Conservation (phyloP, 2,888 invertebrate species). For the Perdita meconis region DNA sequence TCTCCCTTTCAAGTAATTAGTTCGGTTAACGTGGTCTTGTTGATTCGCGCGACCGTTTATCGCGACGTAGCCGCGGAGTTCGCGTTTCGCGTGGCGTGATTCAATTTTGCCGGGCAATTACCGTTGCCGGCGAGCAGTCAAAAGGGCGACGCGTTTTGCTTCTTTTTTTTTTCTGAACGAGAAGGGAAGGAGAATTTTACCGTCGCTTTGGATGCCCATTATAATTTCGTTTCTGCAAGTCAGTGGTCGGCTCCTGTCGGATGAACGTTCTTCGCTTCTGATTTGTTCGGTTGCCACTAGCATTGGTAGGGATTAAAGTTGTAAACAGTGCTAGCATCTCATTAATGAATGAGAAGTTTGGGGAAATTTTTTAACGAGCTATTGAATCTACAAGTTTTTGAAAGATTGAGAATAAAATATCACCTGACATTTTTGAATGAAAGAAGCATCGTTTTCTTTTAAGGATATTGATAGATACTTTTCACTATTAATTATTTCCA, state of each 20-base stretch:
- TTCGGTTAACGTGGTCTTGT: slow-evolving; percentile 50
- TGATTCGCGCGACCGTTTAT: slow-evolving; percentile 54
- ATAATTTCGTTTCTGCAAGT: neutral
- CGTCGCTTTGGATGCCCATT: slow-evolving; percentile 3
- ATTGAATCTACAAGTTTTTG: too few relatives aligned
- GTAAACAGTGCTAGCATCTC: too few relatives aligned
- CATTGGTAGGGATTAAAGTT: neutral
- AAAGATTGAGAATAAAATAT: too few relatives aligned
- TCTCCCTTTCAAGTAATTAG: slow-evolving; percentile 42
- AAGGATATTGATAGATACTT: neutral
- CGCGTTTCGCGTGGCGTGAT: slow-evolving; percentile 34
- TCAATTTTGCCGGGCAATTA: slow-evolving; percentile 43
- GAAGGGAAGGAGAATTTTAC: neutral
- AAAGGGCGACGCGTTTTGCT: neutral
- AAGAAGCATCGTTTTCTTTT: too few relatives aligned
- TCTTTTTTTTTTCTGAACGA: neutral
- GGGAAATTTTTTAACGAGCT: too few relatives aligned
- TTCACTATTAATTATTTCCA: neutral
- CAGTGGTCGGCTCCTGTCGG: neutral
- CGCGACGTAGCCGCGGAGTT: slow-evolving; percentile 17
- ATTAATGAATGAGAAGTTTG: too few relatives aligned
- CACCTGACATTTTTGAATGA: too few relatives aligned
- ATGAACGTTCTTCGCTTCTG: neutral
- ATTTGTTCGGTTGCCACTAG: neutral
- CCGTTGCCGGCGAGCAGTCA: neutral